Percentiles rank a stretch among this genome's conserved stretches.
Evolutionary conservation across 1,140 invertebrate genomes (phyloP).

Genomic region (Planococcus citri): DNA sequence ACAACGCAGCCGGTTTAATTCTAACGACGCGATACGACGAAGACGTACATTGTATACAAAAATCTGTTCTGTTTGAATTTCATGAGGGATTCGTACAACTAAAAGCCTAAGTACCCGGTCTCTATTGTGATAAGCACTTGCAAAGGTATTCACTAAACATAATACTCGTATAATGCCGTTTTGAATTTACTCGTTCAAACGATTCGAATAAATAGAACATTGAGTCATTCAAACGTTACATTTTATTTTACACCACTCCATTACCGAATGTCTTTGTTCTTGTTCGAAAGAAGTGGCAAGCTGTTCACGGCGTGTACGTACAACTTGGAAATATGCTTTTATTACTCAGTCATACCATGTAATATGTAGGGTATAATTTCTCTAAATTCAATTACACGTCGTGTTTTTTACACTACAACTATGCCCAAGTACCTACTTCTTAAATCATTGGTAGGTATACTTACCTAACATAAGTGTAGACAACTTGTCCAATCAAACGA

Average conservation of each 20-base stretch:
- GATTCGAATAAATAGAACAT: neutral
- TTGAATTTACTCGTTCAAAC: slow-evolving; percentile 7
- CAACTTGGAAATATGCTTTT: neutral
- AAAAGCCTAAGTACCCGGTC: neutral
- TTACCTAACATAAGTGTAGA: too few species aligned
- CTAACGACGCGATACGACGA: neutral
- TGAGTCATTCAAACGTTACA: neutral
- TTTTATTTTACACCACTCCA: neutral
- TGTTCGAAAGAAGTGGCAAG: neutral
- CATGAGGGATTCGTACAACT: neutral
- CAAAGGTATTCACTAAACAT: slow-evolving; percentile 3
- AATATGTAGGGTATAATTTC: too few species aligned
- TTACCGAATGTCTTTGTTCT: neutral
- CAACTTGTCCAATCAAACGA: too few species aligned
- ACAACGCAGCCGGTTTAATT: neutral
- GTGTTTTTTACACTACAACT: too few species aligned
- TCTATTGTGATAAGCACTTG: slow-evolving; percentile 6
- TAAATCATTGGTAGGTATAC: too few species aligned
- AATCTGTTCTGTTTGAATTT: neutral
- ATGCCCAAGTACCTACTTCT: too few species aligned
- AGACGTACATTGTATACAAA: neutral
- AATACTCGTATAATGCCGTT: slow-evolving; percentile 3
- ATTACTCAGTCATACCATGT: neutral
- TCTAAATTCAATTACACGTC: too few species aligned
- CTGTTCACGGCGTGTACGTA: neutral